phyloP scores from a whole-genome alignment of 92 coral and sea anemone species.

The Epizoanthus illoricatus region DNA sequence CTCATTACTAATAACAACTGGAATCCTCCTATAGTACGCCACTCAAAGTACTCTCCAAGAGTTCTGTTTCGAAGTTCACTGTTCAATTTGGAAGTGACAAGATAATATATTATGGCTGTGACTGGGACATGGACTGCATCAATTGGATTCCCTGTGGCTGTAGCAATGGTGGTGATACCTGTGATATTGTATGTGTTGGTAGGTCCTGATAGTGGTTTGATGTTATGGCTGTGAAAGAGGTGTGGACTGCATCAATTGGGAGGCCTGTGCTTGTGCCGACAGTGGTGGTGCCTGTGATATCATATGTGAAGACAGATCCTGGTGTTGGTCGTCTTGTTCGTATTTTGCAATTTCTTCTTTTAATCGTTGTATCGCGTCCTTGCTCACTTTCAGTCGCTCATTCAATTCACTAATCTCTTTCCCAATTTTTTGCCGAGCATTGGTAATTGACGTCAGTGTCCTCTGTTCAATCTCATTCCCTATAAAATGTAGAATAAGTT shows the following conservation, averaged over 20 bases:
- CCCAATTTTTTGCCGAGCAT: constrained; percentile 87
- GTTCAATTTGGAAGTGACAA: no score
- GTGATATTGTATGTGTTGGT: no score
- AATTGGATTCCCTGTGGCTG: no score
- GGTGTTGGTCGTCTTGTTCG: constrained; percentile 81
- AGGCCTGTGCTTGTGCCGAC: constrained; percentile 7
- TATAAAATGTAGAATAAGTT: constrained; percentile 19
- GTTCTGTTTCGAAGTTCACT: no score
- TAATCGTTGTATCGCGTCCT: constrained; percentile 81
- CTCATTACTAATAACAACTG: no score
- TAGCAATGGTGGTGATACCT: no score
- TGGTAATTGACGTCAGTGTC: constrained; percentile 75
- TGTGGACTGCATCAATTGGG: neutral
- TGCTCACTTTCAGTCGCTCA: constrained; percentile 86
- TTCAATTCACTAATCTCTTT: constrained; percentile 90
- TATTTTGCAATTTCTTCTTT: constrained; percentile 76
- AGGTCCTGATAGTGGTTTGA: no score
- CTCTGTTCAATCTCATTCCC: constrained; percentile 90
- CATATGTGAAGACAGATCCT: constrained; percentile 12
- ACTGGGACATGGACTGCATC: no score
- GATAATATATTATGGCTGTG: no score
- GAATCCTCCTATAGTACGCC: no score
- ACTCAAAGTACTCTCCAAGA: no score
- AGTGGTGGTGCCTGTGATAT: constrained; percentile 22
- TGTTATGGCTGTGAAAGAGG: constrained; percentile 16